Evolutionary conservation across 2,797 vertebrate species (phyloP).

Genomic region (Hafferia zeledoni): DNA sequence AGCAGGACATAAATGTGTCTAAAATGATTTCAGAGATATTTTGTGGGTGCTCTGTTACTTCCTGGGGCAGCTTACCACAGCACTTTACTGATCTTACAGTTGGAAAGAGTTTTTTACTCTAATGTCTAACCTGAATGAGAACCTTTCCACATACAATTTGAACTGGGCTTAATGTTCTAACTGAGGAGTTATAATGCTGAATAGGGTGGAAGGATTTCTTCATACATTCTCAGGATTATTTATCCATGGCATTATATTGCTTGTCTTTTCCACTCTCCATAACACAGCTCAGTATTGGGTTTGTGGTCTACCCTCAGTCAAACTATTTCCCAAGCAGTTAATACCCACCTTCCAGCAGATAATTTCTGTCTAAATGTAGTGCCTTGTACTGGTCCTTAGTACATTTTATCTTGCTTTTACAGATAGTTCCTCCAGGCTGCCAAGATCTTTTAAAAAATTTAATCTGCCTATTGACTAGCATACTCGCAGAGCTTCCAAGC

Average conservation of each 20-base stretch:
- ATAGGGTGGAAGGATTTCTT: background rate
- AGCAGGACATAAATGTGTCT: background rate
- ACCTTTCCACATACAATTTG: background rate
- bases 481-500: background rate
- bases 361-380: background rate
- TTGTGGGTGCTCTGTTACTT: background rate
- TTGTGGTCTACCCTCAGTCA: background rate
- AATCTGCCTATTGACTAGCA: background rate
- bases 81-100: background rate
- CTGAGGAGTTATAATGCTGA: background rate
- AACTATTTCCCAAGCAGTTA: background rate
- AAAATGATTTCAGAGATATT: background rate
- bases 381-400: background rate
- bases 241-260: background rate
- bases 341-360: background rate
- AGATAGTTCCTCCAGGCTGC: background rate
- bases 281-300: background rate
- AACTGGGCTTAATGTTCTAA: background rate
- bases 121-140: background rate
- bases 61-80: background rate
- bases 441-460: background rate
- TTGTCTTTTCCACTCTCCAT: background rate
- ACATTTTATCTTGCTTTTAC: background rate
- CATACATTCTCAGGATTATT: background rate
- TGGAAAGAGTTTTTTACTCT: background rate